phyloP scores from a whole-genome alignment of 2,888 invertebrate genomes.

The Cheilosia urbana region DNA sequence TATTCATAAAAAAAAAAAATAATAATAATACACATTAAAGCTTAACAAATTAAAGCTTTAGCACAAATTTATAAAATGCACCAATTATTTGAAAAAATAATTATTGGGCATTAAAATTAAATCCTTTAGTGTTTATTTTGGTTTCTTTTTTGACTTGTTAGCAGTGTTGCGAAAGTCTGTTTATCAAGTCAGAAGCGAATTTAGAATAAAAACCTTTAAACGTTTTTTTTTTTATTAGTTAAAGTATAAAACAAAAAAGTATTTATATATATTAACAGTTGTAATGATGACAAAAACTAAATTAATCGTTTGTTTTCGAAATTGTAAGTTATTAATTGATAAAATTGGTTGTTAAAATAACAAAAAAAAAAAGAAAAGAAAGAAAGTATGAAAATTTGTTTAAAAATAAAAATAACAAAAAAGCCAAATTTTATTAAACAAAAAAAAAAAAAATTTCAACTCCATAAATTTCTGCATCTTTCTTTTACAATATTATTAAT shows the following conservation, averaged over 20 bases:
- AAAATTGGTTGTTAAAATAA: slow-evolving; percentile 65
- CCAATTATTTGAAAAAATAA: slow-evolving; percentile 33
- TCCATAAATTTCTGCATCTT: background rate
- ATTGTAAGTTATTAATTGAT: slow-evolving; percentile 65
- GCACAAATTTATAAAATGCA: slow-evolving; percentile 39
- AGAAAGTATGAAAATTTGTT: slow-evolving; percentile 66
- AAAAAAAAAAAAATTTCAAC: background rate
- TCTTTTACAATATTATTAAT: slow-evolving; percentile 12
- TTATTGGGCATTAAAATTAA: slow-evolving; percentile 37
- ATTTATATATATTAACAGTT: slow-evolving; percentile 41
- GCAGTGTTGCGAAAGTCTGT: slow-evolving; percentile 4
- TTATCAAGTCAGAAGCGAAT: slow-evolving; percentile 15
- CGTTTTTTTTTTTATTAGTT: slow-evolving; percentile 39
- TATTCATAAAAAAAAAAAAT: too few relatives aligned
- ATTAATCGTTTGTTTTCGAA: slow-evolving; percentile 47
- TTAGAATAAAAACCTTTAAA: slow-evolving; percentile 1
- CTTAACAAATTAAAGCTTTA: slow-evolving; percentile 17
- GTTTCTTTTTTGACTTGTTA: background rate
- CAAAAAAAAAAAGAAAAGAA: slow-evolving; percentile 45
- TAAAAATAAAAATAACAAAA: slow-evolving; percentile 50
- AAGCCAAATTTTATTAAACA: slow-evolving; percentile 63
- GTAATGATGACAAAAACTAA: slow-evolving; percentile 46
- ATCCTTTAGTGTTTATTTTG: slow-evolving; percentile 39
- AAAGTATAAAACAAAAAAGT: slow-evolving; percentile 47
- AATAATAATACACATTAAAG: background rate